A percentile compares a stretch with the other conserved stretches of the same genome.
These are phyloP conservation scores for Mus spicilegus DNA, from an alignment of 2,113 vertebrate species.

Conservation along the genomic window DNA sequence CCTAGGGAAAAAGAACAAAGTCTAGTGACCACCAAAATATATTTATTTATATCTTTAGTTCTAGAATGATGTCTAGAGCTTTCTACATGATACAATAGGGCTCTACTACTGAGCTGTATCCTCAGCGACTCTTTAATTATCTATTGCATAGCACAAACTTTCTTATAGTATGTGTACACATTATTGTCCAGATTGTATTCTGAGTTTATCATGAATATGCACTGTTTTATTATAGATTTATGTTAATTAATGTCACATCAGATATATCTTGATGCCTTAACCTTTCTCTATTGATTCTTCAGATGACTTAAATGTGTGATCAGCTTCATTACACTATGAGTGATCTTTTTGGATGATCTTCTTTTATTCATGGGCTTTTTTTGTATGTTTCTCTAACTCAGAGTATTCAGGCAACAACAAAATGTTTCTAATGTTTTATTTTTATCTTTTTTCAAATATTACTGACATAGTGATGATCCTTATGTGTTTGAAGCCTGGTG, in stretches of 20 bases:
- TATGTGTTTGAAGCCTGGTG: neutral
- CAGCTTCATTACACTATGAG: neutral
- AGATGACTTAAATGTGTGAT: neutral
- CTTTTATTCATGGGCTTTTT: neutral
- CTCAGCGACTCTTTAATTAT: neutral
- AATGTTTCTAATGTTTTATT: neutral
- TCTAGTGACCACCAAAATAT: neutral
- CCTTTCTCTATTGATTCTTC: neutral
- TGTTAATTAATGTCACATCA: neutral
- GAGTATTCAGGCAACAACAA: neutral
- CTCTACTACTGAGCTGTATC: too few relatives aligned
- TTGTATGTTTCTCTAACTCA: neutral
- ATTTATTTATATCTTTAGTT: neutral
- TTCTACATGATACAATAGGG: neutral
- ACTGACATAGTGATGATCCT: neutral
- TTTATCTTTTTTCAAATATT: neutral
- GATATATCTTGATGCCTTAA: neutral
- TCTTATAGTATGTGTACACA: neutral
- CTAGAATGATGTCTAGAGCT: neutral
- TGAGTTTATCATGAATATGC: neutral
- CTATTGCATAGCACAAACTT: neutral
- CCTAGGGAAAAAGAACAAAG: neutral
- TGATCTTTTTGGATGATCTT: neutral
- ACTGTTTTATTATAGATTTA: neutral
- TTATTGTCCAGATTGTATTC: neutral